Base-by-base conservation (phyloP, 2,113 vertebrate genomes). In the Melierax canorus region DNA sequence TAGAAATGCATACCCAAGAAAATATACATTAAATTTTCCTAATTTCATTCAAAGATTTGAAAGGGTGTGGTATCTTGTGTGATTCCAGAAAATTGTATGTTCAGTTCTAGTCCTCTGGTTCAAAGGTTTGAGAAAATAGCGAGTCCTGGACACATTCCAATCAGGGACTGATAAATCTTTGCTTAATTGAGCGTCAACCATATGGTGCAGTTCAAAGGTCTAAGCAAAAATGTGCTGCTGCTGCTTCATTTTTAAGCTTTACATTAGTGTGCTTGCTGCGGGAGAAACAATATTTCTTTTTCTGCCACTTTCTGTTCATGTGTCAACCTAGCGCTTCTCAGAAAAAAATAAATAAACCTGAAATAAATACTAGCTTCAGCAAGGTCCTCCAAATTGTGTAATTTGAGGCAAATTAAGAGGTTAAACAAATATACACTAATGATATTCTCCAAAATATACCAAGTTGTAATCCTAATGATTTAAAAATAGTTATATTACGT, bases 151-250 rank as follows among this genome's bases (percentile, higher is more conserved):
- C n/a, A 27, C 9, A 7, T 88, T 95, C 95, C 94, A 91, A 0
- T 69, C 51, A 32, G 66, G 39, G 50, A 58, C 77, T 95, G 73
- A 94, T 85, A 93, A 94, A 60, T 94, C 86, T 92, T 77, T 56
- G 59, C 96, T 94, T 96, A 94, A 92, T 51, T 96, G 94, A 89
- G 30, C 4, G 0, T 84, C 86, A 92, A 14, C 80, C 95, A 92
- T 95, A 94, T 95, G 96, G 88, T 85, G 38, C 83, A 85, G 94
- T 88, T 95, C 83, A 97, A 95, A 96, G 95, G 92, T 92, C 81
- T 94, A 67, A 75, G 84, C 60, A 89, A 89, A 94, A 91, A 92
- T 91, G 76, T 89, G 69, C 80, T 91, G 80, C 86, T 30, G 79
- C 56, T 74, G 45, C 88, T 86, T 94, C 17, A 26, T 89, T 94